These are phyloP conservation scores for Conomelus anceps DNA, from an alignment of 2,888 invertebrate genomes.

Conservation along the genomic window DNA sequence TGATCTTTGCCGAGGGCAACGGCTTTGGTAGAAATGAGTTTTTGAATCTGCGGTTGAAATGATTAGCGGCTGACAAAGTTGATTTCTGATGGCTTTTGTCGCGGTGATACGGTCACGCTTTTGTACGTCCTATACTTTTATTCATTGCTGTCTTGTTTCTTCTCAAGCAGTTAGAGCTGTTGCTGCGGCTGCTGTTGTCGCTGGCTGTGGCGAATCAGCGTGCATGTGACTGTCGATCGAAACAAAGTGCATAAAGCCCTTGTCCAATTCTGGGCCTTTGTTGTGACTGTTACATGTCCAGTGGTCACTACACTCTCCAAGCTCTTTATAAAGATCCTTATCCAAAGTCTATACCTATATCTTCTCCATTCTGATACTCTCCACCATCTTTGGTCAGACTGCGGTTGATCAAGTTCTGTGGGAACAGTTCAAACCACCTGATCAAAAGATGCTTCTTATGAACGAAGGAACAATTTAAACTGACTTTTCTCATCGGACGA, in stretches of 20 bases:
- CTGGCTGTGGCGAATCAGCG: neutral
- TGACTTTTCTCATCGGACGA: neutral
- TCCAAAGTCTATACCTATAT: neutral
- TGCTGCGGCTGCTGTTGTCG: neutral
- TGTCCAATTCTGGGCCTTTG: neutral
- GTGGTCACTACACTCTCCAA: neutral
- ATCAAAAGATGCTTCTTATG: neutral
- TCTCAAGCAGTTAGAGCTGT: neutral
- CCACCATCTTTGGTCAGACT: neutral
- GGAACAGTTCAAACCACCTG: neutral
- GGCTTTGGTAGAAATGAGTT: neutral
- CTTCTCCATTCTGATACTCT: neutral
- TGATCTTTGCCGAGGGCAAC: neutral
- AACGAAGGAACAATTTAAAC: neutral
- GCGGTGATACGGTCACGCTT: neutral
- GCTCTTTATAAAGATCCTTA: neutral
- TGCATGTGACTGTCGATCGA: neutral
- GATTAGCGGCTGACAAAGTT: neutral
- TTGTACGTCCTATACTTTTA: neutral
- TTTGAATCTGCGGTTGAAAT: neutral
- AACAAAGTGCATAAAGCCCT: neutral
- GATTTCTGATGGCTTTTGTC: neutral
- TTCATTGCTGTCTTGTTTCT: neutral
- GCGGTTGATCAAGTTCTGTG: neutral
- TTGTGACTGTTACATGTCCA: neutral